Evolutionary conservation across 2,888 invertebrate genomes (phyloP).

Genomic region (Clanis bilineata): DNA sequence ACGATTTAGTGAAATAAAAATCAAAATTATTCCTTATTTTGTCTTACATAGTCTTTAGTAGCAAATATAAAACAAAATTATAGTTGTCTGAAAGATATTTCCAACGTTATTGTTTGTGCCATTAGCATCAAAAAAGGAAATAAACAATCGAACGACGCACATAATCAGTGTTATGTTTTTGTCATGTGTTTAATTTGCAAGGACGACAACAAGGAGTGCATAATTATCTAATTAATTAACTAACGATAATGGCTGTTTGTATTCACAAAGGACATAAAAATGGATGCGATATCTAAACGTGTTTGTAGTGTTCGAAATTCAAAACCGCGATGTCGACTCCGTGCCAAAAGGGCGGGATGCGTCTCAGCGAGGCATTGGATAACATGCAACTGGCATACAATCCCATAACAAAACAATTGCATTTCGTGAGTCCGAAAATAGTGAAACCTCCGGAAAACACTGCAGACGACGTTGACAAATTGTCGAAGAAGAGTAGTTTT

Average conservation of each 20-base stretch:
- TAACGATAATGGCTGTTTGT: conserved; percentile 16
- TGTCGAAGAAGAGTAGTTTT: conserved; percentile 77
- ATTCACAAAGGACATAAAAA: conserved; percentile 50
- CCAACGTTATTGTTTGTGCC: neutral
- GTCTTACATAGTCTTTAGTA: neutral
- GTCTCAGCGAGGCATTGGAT: conserved; percentile 86
- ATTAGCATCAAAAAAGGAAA: neutral
- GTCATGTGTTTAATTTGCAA: conserved; percentile 21
- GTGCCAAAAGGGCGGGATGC: conserved; percentile 80
- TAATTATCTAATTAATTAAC: conserved; percentile 9
- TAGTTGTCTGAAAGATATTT: neutral
- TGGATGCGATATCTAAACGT: conserved; percentile 51
- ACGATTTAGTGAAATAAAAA: conserved; percentile 7
- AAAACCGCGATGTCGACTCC: conserved; percentile 64
- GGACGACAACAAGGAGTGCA: neutral
- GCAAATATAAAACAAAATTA: neutral
- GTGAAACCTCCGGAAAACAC: conserved; percentile 59
- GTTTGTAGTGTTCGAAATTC: conserved; percentile 36
- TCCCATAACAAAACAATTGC: conserved; percentile 87
- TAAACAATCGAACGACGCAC: neutral
- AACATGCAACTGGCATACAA: conserved; percentile 89
- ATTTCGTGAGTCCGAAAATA: conserved; percentile 80
- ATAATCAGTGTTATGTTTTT: neutral
- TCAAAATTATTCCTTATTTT: conserved; percentile 16
- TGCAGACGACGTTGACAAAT: conserved; percentile 65